These are phyloP conservation scores for Alligator mississippiensis DNA, from an alignment of 2,113 vertebrate species.

Conservation along the genomic window DNA sequence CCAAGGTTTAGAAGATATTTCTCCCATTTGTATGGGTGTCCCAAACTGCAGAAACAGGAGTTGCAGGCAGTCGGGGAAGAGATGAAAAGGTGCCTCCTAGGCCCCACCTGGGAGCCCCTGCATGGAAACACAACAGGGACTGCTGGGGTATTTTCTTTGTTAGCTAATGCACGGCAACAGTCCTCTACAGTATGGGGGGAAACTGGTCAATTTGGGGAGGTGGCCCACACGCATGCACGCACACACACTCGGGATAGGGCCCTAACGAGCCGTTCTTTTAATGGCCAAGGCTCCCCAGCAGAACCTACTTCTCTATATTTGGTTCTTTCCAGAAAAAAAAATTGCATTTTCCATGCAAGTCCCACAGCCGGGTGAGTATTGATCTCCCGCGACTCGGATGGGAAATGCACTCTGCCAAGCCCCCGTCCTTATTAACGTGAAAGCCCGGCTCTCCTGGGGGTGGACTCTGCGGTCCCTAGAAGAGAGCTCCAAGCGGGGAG, in stretches of 20 bases:
- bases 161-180: not conserved
- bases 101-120: not conserved
- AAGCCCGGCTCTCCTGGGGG: not conserved
- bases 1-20: not conserved
- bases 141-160: not conserved
- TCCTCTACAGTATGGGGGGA: not conserved
- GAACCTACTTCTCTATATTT: not conserved
- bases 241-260: not conserved
- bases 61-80: too few relatives aligned
- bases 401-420: fast-evolving
- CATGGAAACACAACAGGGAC: not conserved
- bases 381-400: fast-evolving
- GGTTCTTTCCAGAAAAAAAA: too few relatives aligned
- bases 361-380: not conserved
- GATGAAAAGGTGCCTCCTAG: not conserved
- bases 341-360: not conserved
- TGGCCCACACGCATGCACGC: not conserved
- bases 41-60: not conserved
- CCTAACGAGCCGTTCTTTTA: not conserved
- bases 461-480: not conserved
- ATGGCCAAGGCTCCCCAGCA: not conserved
- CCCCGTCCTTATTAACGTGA: not conserved
- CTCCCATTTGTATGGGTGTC: not conserved
- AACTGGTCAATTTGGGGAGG: not conserved
- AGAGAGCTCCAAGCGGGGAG: not conserved